These are phyloP conservation scores for Drosophila mauritiana DNA, from an alignment of 1,140 invertebrate species.

Conservation along the genomic window DNA sequence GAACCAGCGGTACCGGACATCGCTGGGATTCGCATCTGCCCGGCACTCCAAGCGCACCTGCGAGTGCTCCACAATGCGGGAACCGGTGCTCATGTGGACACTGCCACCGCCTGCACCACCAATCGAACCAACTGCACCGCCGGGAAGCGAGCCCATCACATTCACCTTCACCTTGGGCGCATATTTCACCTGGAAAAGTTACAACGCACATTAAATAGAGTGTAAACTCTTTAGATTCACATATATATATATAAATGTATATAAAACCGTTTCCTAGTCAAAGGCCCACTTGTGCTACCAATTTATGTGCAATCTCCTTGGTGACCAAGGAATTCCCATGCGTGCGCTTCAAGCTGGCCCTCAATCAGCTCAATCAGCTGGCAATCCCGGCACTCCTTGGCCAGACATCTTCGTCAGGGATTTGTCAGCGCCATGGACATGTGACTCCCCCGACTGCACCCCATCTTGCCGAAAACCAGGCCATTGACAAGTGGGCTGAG, in stretches of 20 bases:
- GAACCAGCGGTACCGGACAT: slow-evolving; percentile 90
- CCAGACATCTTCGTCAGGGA: slow-evolving; percentile 40
- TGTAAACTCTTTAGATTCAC: no score
- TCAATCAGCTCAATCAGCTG: slow-evolving; percentile 3
- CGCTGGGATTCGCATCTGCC: slow-evolving; percentile 91
- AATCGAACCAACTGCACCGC: not conserved
- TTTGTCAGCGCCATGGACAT: slow-evolving; percentile 39
- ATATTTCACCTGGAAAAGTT: slow-evolving; percentile 89
- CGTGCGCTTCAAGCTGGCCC: not conserved
- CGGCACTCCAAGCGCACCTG: slow-evolving; percentile 91
- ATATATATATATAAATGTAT: no score
- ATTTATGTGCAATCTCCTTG: not conserved
- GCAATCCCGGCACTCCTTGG: slow-evolving; percentile 20
- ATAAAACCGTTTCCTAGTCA: not conserved
- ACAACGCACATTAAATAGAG: no score
- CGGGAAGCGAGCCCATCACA: slow-evolving; percentile 85
- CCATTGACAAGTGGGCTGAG: slow-evolving; percentile 40
- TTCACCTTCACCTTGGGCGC: slow-evolving; percentile 91
- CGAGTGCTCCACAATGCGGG: slow-evolving; percentile 91
- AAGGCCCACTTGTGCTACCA: not conserved
- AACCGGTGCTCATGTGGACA: slow-evolving; percentile 60
- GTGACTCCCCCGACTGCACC: slow-evolving; percentile 1
- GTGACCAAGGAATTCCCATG: not conserved
- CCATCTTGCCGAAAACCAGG: slow-evolving; percentile 5
- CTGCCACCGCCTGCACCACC: slow-evolving; percentile 72